Evolutionary conservation across 2,797 vertebrate genomes (phyloP), one percentile per base, ranked within the genome.

Genomic region (Botia kubotai): DNA sequence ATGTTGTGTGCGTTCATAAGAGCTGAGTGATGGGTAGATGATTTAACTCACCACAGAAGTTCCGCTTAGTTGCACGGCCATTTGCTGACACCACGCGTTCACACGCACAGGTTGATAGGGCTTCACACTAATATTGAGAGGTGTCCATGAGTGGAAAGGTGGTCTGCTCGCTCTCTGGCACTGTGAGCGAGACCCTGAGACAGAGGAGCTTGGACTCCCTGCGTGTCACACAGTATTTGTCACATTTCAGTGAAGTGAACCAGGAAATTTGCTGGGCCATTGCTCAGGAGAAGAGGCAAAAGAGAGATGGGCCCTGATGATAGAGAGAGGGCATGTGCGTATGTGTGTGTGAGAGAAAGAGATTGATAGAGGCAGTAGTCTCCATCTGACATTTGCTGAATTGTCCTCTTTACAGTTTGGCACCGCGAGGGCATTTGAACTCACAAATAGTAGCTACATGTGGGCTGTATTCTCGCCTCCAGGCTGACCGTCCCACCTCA

Each of bases 161-260:
- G 66, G 14, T 58, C 14, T 7, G 33, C 58, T 72, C 62, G 85
- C 80, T 86, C 86, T 85, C 71, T 84, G 81, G 57, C 72, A 63
- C 72, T 17, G 60, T 62, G 65, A 83, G 78, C 74, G 69, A 58
- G 71, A 60, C 77, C 83, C 72, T 39, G 55, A 83, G 75, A 85
- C 71, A 62, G 80, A 85, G 82, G 60, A 77, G 73, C 69, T 63
- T 67, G 78, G 70, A 81, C 66, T 86, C 78, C 84, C 77, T 82
- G 48, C n/a, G 57, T 85, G 88, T 87, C 85, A 85, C 86, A 82
- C 53, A 72, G 66, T 87, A 82, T 88, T 84, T 88, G 88, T 89
- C 83, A 88, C 84, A 87, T 89, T 86, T 87, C 84, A 84, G 84
- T 85, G 87, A 88, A 87, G 86, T 88, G 87, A 88, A 89, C 86